Conservation (phyloP, 2,797 vertebrate genomes). For the Stomatorhinus walkeri region DNA sequence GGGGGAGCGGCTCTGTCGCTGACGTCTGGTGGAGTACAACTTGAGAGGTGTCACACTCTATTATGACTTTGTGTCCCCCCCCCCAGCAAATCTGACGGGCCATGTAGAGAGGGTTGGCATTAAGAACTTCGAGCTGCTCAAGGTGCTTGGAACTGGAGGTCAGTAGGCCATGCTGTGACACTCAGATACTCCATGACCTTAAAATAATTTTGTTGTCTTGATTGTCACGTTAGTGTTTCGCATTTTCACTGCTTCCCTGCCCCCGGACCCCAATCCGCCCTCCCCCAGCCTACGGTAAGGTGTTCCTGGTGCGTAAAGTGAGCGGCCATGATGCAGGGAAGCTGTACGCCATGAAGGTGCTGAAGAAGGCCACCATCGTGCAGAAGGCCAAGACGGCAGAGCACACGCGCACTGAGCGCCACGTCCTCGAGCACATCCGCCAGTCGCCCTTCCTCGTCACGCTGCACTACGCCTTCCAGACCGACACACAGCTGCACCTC, state of each 20-base stretch:
- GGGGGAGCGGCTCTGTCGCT: not conserved
- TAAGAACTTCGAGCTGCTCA: slow-evolving; percentile 96
- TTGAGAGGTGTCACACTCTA: not conserved
- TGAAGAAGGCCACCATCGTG: slow-evolving; percentile 96
- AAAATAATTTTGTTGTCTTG: not conserved
- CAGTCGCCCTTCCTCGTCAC: slow-evolving; percentile 92
- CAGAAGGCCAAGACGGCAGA: slow-evolving; percentile 97
- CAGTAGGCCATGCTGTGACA: slow-evolving; percentile 42
- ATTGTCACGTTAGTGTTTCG: not conserved
- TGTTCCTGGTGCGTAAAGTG: slow-evolving; percentile 93
- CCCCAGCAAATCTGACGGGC: slow-evolving; percentile 90
- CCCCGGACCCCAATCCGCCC: not conserved
- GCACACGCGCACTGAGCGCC: slow-evolving; percentile 86
- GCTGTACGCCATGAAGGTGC: slow-evolving; percentile 96
- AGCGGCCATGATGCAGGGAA: slow-evolving; percentile 89
- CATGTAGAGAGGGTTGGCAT: slow-evolving; percentile 95
- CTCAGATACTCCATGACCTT: not conserved
- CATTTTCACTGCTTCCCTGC: not conserved
- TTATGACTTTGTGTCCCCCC: not conserved
- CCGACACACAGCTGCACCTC: slow-evolving; percentile 95
- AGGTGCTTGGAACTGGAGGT: slow-evolving; percentile 97
- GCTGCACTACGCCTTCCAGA: slow-evolving; percentile 97
- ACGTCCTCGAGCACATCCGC: slow-evolving; percentile 92
- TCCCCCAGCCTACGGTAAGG: slow-evolving; percentile 85
- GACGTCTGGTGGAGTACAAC: not conserved